Base-by-base conservation (phyloP, 2,888 invertebrate genomes). In the Phortica magna region DNA sequence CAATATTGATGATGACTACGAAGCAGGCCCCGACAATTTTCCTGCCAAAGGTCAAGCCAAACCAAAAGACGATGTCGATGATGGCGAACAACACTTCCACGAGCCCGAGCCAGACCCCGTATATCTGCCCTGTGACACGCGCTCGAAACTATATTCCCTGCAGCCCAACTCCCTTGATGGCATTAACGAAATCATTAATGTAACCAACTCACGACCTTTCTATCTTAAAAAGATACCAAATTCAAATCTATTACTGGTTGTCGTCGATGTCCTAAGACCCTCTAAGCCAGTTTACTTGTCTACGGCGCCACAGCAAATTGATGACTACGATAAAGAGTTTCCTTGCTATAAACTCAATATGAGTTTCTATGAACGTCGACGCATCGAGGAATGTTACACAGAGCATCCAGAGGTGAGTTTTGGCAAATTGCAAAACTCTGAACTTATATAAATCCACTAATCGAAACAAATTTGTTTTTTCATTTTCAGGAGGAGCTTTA, bases 321-420 rank as follows among this genome's bases (percentile, higher is more conserved):
- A 90, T 14, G 87, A 91, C 22, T 93, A 93, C 82, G 91, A 92
- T 0, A 93, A 93, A 43, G 92, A 93, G 42, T 94, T 94, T 84
- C 95, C 96, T 0, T 97, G 97, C 88, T 95, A 96, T 85, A 97
- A 97, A 90, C 92, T 96, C 74, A 93, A 94, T 77, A 92, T 96
- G 82, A 96, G 95, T 81, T 93, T 93, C 76, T 92, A 96, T 80
- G 93, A 93, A 4, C 92, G 96, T 48, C 92, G 96, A 80, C 93
- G 95, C 77, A 93, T 96, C 41, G 94, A 95, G 77, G 96, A 95
- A 76, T 97, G 97, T 89, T 96, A 93, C 88, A 96, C 96, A 73
- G 94, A 95, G 83, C 95, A 96, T 92, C 94, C 94, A 57, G 92
- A 94, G 92, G 95, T 95, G 91, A 92, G 88, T 79, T n/a, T 31